Percentiles rank a stretch among this genome's conserved stretches.
These are phyloP conservation scores for Drosophila mercatorum DNA, from an alignment of 2,888 invertebrate genomes.

Conservation along the genomic window DNA sequence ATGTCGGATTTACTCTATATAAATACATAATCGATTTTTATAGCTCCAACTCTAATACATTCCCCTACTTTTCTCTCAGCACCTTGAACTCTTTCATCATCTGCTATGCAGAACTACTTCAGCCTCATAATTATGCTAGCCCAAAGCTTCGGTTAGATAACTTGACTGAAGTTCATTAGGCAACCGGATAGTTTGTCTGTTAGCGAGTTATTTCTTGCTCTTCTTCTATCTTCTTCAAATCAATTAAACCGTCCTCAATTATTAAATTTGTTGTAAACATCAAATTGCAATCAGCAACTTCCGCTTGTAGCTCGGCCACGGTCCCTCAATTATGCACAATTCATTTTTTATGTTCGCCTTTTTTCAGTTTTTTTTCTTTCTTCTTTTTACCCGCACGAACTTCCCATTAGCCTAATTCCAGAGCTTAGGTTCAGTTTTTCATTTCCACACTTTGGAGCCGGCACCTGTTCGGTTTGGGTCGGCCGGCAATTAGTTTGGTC, in stretches of 20 bases:
- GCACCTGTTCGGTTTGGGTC: conserved; percentile 6
- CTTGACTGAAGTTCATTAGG: conserved; percentile 1
- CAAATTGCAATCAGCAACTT: conserved; percentile 55
- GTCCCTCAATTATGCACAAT: conserved; percentile 50
- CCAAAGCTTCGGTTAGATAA: conserved; percentile 4
- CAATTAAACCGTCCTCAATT: conserved; percentile 59
- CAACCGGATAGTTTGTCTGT: conserved; percentile 34
- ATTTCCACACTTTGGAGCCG: conserved; percentile 30
- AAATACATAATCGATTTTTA: neutral
- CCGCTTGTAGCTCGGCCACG: conserved; percentile 21
- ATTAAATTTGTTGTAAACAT: conserved; percentile 43
- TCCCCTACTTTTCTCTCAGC: neutral
- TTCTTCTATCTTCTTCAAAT: conserved; percentile 22
- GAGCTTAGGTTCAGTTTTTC: conserved; percentile 26
- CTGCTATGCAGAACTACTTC: neutral
- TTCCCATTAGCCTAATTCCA: conserved; percentile 46
- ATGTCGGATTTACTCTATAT: too few species aligned
- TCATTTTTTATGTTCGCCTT: conserved; percentile 16
- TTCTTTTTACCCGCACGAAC: conserved; percentile 23
- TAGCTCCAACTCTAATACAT: neutral
- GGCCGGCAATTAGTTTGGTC: conserved; percentile 48
- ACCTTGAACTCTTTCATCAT: neutral
- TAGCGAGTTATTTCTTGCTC: neutral
- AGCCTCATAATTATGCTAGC: conserved; percentile 24
- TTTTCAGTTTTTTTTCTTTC: neutral